Evolutionary conservation across 2,113 vertebrate species (phyloP).

Genomic region (Barbus barbus): DNA sequence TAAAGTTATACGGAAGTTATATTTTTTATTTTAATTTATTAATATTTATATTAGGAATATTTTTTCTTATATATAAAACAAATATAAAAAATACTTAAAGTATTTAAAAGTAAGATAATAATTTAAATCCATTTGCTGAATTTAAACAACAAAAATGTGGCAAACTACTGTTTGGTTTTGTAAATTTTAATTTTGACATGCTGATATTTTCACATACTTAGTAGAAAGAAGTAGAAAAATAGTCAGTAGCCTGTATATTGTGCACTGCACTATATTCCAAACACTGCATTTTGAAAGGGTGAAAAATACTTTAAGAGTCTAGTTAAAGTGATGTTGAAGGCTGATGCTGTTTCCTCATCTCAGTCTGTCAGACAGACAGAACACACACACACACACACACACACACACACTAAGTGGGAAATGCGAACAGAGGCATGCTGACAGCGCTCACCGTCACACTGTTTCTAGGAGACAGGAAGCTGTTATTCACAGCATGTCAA

Average conservation of each 20-base stretch:
- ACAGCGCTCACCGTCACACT: conserved; percentile 4
- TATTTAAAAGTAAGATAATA: not conserved
- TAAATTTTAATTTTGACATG: not conserved
- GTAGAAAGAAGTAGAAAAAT: not conserved
- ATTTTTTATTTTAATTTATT: no score
- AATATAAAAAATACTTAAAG: no score
- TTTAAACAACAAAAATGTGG: not conserved
- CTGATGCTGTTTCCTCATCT: not conserved
- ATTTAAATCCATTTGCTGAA: not conserved
- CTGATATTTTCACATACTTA: not conserved
- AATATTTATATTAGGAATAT: no score
- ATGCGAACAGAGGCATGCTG: not conserved
- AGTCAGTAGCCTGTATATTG: not conserved
- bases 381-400: not conserved
- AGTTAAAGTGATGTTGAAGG: conserved; percentile 6
- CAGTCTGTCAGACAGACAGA: not conserved
- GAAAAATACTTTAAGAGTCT: not conserved
- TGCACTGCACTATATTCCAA: not conserved
- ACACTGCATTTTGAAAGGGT: not conserved
- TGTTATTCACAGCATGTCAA: conserved; percentile 24
- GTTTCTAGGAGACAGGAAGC: conserved; percentile 47
- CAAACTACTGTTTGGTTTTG: no score
- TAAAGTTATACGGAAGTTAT: no score
- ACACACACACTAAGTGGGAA: not conserved
- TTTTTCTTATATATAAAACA: no score